Conservation (phyloP, 2,113 vertebrate species). For the Setophaga coronata region DNA sequence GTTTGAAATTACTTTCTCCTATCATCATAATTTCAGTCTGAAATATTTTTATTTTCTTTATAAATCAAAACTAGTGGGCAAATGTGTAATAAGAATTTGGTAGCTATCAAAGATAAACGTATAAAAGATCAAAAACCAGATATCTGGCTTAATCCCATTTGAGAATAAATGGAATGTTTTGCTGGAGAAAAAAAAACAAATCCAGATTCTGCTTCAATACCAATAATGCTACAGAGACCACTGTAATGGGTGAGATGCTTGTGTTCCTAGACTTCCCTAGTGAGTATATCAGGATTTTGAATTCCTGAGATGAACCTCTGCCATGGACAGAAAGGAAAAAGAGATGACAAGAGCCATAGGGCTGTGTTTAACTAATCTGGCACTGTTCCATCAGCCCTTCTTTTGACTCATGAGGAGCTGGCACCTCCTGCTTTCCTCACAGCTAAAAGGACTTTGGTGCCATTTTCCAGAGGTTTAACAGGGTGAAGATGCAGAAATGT, state of each 20-base stretch:
- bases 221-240: background rate
- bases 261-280: background rate
- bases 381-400: background rate
- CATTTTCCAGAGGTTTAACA: background rate
- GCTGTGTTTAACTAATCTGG: background rate
- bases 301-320: background rate
- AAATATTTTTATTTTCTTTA: background rate
- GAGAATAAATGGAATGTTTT: background rate
- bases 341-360: rapidly evolving
- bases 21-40: background rate
- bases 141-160: background rate
- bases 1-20: background rate
- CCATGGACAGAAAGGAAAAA: background rate
- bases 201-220: background rate
- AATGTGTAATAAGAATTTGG: background rate
- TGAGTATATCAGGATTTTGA: background rate
- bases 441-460: rapidly evolving
- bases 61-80: background rate
- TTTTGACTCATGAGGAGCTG: rapidly evolving
- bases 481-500: background rate
- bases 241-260: background rate
- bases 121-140: background rate
- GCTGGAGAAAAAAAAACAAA: background rate
- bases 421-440: background rate
- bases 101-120: background rate